Base-by-base conservation (phyloP, 1,140 invertebrate genomes). In the Drosophila oshimai region DNA sequence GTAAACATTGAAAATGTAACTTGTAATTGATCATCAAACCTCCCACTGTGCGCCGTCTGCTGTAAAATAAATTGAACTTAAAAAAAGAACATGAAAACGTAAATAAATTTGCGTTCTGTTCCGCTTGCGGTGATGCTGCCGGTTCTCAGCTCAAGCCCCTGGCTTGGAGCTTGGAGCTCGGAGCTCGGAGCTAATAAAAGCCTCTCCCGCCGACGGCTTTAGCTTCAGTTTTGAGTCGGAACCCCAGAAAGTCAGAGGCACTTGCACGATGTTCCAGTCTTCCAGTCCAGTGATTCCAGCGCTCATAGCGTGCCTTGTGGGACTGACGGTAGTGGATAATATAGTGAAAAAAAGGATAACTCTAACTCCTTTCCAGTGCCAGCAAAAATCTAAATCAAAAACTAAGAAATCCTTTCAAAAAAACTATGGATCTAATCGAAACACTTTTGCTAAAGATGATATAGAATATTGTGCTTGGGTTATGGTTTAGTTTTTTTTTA, bases 151-250 rank as follows among this genome's bases (percentile, higher is more conserved):
- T 44, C 53, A 62, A 17, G 37, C 58, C 53, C 28, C 58, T 22
- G 9, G 47, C 7, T 15, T 28, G n/a, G 17, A 33, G 47, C 7
- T 15, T 28, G n/a, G 17, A 33, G 47, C 7, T 15, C 22, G n/a
- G 17, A 33, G n/a, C n/a, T 41, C 10, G 22, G 15, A 13, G 51
- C 22, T 44, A 71, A 84, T 84, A 86, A 80, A 84, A 80, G 53
- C 60, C 24, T 39, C 50, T 39, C 31, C 41, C 12, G 18, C 9
- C n/a, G 55, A 37, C 41, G 22, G 26, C 39, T 26, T 26, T 6
- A 41, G 71, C 20, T 57, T 84, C 71, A 84, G 79, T 84, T 45
- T 12, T 12, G 9, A 45, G 20, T 60, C 54, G 17, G 28, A 34
- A 15, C 18, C 28, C 28, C 36, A 18, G 28, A 28, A 29, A 24